Conservation (phyloP, 2,888 invertebrate genomes). For the Leucania comma region DNA sequence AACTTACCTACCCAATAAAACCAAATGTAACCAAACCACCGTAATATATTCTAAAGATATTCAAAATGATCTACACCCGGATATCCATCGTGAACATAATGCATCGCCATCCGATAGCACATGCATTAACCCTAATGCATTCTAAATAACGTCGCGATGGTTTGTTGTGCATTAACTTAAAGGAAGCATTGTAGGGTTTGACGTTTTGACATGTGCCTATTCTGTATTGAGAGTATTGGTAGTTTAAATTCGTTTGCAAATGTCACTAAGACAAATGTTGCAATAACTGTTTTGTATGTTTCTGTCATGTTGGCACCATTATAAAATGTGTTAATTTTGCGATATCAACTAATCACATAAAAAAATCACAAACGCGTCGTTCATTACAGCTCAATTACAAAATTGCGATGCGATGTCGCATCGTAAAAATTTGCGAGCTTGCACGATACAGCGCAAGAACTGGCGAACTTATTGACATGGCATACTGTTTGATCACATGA, state of each 20-base stretch:
- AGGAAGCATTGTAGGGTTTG: slow-evolving; percentile 27
- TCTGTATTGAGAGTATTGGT: slow-evolving; percentile 5
- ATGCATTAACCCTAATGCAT: slow-evolving; percentile 64
- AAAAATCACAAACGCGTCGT: not conserved
- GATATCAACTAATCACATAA: not conserved
- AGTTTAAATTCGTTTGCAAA: slow-evolving; percentile 6
- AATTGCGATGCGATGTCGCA: too few relatives aligned
- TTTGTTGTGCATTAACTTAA: slow-evolving; percentile 42
- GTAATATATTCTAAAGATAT: slow-evolving; percentile 52
- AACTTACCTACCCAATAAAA: slow-evolving; percentile 1
- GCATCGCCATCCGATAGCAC: slow-evolving; percentile 55
- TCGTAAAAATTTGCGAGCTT: too few relatives aligned
- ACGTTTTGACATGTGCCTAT: slow-evolving; percentile 46
- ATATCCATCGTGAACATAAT: slow-evolving; percentile 54
- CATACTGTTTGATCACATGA: too few relatives aligned
- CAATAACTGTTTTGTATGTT: not conserved
- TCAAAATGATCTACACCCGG: slow-evolving; percentile 53
- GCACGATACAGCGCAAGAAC: too few relatives aligned
- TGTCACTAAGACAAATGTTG: slow-evolving; percentile 7
- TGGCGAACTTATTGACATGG: too few relatives aligned
- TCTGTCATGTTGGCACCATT: not conserved
- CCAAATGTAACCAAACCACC: slow-evolving; percentile 27
- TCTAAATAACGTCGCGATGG: slow-evolving; percentile 51
- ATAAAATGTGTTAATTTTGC: not conserved
- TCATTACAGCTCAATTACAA: too few relatives aligned